Evolutionary conservation across 2,888 invertebrate species (phyloP).

Genomic region (Sinopyrophorus schimmeli): DNA sequence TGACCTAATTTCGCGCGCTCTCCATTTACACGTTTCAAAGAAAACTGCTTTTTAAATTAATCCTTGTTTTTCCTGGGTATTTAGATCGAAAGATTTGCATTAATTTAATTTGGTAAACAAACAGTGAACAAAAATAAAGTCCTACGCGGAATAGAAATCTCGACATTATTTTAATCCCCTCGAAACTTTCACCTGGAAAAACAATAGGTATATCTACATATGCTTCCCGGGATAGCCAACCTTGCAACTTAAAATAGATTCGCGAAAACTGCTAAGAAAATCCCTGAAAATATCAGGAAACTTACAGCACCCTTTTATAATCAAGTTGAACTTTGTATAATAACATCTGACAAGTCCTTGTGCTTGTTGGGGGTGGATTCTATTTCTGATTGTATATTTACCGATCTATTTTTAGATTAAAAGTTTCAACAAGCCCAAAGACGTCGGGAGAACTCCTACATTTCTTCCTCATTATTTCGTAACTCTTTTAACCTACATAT

Average conservation of each 20-base stretch:
- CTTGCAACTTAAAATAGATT: slow-evolving; percentile 5
- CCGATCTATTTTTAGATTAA: slow-evolving; percentile 11
- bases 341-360: slow-evolving; percentile 12
- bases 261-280: slow-evolving; percentile 5
- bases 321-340: slow-evolving; percentile 6
- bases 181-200: no score
- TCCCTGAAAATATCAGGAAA: slow-evolving; percentile 9
- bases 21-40: no score
- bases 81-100: no score
- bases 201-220: slow-evolving; percentile 1
- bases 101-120: no score
- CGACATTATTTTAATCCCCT: no score
- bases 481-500: slow-evolving; percentile 6
- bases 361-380: slow-evolving; percentile 17
- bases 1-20: no score
- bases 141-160: no score
- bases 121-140: no score
- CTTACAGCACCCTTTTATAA: slow-evolving; percentile 12
- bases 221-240: slow-evolving; percentile 1
- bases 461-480: slow-evolving; percentile 2
- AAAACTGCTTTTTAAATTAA: no score
- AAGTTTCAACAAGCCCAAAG: slow-evolving; percentile 2
- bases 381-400: slow-evolving; percentile 12
- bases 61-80: no score
- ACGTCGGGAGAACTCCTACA: background rate